These are phyloP conservation scores for Philaenus spumarius DNA, from an alignment of 1,140 invertebrate genomes.

Conservation along the genomic window DNA sequence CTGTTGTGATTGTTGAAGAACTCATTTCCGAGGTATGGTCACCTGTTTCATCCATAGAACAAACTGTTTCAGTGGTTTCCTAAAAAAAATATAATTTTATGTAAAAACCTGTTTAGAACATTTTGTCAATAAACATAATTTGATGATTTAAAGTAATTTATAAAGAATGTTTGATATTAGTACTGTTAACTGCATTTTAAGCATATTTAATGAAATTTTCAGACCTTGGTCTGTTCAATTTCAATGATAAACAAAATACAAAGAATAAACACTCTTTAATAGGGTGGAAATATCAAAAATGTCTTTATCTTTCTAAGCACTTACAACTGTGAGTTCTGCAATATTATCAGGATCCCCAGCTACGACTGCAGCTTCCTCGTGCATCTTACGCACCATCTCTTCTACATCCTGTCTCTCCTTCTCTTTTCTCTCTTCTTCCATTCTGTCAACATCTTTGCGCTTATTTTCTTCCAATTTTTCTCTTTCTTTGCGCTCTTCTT, in stretches of 20 bases:
- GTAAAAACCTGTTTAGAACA: too few relatives aligned
- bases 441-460: too few relatives aligned
- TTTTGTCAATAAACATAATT: too few relatives aligned
- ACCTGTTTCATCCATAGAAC: conserved; percentile 16
- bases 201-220: too few relatives aligned
- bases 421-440: conserved; percentile 41
- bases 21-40: conserved; percentile 25
- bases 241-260: not conserved
- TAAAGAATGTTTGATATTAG: too few relatives aligned
- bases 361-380: conserved; percentile 36
- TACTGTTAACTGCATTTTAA: too few relatives aligned
- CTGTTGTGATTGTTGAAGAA: conserved; percentile 22
- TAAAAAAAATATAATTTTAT: too few relatives aligned
- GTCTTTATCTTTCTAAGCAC: conserved; percentile 11
- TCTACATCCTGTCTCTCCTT: conserved; percentile 47
- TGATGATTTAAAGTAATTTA: too few relatives aligned
- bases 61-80: conserved; percentile 29
- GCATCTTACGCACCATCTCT: conserved; percentile 46
- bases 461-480: conserved; percentile 17
- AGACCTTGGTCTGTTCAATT: too few relatives aligned
- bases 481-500: conserved; percentile 29
- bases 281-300: not conserved
- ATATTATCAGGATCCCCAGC: conserved; percentile 19
- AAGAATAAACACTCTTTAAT: not conserved
- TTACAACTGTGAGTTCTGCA: conserved; percentile 17